Evolutionary conservation across 2,797 vertebrate species (phyloP).

Genomic region (Schizothorax lantsangensis): DNA sequence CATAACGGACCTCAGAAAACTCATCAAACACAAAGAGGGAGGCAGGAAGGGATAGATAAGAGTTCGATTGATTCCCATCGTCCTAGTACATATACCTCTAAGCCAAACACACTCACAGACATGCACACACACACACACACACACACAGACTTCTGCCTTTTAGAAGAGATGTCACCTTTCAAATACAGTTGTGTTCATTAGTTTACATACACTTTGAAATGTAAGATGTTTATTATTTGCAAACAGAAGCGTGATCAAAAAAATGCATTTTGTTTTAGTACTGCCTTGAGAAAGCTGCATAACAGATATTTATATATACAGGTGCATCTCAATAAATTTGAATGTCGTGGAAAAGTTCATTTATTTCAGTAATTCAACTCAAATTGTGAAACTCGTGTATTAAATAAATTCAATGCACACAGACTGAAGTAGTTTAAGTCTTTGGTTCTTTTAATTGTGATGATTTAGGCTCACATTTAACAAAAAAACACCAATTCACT

Average conservation of each 20-base stretch:
- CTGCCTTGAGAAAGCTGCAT: neutral
- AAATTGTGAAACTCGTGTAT: too few relatives aligned
- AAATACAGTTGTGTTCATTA: slow-evolving; percentile 7
- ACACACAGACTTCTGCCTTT: neutral
- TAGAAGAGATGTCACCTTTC: neutral
- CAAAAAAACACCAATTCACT: too few relatives aligned
- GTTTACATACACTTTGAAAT: neutral
- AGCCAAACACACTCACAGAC: neutral
- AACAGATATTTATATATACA: neutral
- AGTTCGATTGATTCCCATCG: slow-evolving; percentile 31
- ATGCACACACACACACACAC: neutral
- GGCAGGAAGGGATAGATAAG: slow-evolving; percentile 42
- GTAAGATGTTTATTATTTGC: neutral
- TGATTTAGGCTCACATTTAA: too few relatives aligned
- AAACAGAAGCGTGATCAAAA: neutral
- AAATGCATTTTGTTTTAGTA: neutral
- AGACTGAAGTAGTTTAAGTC: too few relatives aligned
- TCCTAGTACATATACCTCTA: slow-evolving; percentile 18
- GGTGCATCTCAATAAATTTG: too few relatives aligned
- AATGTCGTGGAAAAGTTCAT: too few relatives aligned
- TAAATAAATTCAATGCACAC: too few relatives aligned
- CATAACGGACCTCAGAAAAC: slow-evolving; percentile 43
- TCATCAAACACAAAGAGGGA: slow-evolving; percentile 54
- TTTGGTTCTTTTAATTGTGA: too few relatives aligned
- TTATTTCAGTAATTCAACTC: too few relatives aligned